Evolutionary conservation across 2,113 vertebrate genomes (phyloP), one percentile per base, ranked within the genome.

Genomic region (Oryzias curvinotus): DNA sequence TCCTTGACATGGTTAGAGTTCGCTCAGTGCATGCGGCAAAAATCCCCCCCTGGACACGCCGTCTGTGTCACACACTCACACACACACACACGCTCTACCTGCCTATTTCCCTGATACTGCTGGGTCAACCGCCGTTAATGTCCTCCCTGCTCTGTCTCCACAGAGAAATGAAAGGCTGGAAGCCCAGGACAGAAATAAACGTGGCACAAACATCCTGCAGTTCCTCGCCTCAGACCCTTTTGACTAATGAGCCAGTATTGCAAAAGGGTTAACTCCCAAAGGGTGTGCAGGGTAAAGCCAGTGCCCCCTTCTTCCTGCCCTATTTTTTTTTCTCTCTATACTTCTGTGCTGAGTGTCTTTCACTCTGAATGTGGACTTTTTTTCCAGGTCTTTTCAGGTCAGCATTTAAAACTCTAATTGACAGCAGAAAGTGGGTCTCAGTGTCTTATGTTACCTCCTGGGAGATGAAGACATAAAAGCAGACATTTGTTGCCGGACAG

Each of bases 1-100:
- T 85, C 89, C 89, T 91, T 88, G 85, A 87, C 85, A 85, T 68
- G 87, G 69, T 88, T 89, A 78, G 62, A 56, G n/a, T 23, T 36
- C 55, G 28, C 17, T 45, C 41, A 41, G 43, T 2, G 18, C 57
- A 53, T 44, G 49, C 46, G 12, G 46, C 65, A 67, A 46, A 36
- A 36, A 36, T 36, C 62, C 55, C 70, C 58, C 65, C 14, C 61
- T 65, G 69, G 71, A 69, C 67, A 79, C 47, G 42, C 59, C 17
- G 47, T 57, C 65, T 52, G 49, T 68, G 57, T 56, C 61, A 43
- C 56, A 21, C 46, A 26, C 14, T n/a, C 28, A 28, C 28, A 28
- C 28, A 28, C 28, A 36, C 30, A 36, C 36, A 36, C 36, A 36
- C 36, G 16, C 62, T 54, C 62, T 80, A 80, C 82, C 76, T 81